A percentile compares a stretch with the other conserved stretches of the same genome.
phyloP scores from a whole-genome alignment of 2,888 invertebrate genomes.

The Malacosoma neustria region DNA sequence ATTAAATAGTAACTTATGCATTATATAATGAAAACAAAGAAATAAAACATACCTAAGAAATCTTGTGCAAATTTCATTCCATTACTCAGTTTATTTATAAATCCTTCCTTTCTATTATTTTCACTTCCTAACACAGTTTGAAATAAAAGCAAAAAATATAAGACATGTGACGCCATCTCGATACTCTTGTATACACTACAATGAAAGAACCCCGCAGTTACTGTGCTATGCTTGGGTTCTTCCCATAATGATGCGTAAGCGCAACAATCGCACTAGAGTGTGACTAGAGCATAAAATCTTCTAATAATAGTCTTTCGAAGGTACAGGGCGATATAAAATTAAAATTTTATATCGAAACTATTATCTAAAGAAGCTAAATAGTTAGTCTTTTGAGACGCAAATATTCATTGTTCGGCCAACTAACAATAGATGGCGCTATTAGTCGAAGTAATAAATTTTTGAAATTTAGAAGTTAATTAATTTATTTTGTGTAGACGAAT shows the following conservation, averaged over 20 bases:
- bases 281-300: conserved; percentile 48
- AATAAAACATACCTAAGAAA: conserved; percentile 46
- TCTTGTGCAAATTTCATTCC: conserved; percentile 62
- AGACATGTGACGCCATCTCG: conserved; percentile 55
- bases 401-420: neutral
- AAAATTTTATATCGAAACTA: neutral
- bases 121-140: conserved; percentile 29
- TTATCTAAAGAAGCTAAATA: neutral
- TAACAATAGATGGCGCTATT: conserved; percentile 28
- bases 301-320: conserved; percentile 23
- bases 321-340: conserved; percentile 32
- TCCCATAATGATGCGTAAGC: conserved; percentile 40
- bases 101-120: conserved; percentile 35
- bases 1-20: no score
- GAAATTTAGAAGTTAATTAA: neutral
- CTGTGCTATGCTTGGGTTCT: conserved; percentile 40
- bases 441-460: conserved; percentile 3
- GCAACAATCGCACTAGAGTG: conserved; percentile 47
- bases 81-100: conserved; percentile 46
- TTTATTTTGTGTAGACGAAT: neutral
- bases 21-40: no score
- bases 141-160: conserved; percentile 27
- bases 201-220: conserved; percentile 17
- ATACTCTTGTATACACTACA: conserved; percentile 30
- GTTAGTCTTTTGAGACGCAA: neutral